These are phyloP conservation scores for Mormoops blainvillei DNA, from an alignment of 2,113 vertebrate genomes.

Conservation along the genomic window DNA sequence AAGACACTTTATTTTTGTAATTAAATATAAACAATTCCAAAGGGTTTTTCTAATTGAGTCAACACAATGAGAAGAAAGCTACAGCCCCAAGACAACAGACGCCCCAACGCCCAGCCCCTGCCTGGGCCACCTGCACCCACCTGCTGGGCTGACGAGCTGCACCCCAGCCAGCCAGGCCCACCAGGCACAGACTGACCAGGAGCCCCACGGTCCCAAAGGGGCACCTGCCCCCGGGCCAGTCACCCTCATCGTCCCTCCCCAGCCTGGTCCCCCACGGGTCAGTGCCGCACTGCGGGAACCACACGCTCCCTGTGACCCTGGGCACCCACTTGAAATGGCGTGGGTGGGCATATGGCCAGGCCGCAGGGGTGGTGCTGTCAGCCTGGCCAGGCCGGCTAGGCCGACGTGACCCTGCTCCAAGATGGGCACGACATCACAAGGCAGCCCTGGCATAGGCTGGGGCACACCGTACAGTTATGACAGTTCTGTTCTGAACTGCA, in stretches of 20 bases:
- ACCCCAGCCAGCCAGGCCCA: not conserved
- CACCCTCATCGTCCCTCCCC: too few relatives aligned
- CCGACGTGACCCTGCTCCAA: not conserved
- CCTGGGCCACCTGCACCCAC: fast-evolving
- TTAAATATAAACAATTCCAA: not conserved
- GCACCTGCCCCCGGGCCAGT: not conserved
- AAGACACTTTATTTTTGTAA: conserved; percentile 10
- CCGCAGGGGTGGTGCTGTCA: not conserved
- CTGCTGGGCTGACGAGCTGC: too few relatives aligned
- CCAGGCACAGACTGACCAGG: not conserved
- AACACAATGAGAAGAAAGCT: not conserved
- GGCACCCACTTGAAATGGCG: not conserved
- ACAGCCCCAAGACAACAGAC: fast-evolving
- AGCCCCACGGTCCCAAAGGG: not conserved
- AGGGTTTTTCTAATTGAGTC: not conserved
- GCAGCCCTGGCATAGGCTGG: too few relatives aligned
- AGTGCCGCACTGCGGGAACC: not conserved
- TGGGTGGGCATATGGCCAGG: not conserved
- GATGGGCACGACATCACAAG: too few relatives aligned
- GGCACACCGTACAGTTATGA: too few relatives aligned
- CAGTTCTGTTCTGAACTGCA: not conserved
- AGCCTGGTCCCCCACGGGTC: not conserved
- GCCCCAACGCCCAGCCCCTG: fast-evolving
- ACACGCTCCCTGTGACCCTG: not conserved
- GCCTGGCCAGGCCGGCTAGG: too few relatives aligned